A percentile compares a stretch with the other conserved stretches of the same genome.
Conservation (phyloP, 2,888 invertebrate genomes). For the Drosophila diplacantha region DNA sequence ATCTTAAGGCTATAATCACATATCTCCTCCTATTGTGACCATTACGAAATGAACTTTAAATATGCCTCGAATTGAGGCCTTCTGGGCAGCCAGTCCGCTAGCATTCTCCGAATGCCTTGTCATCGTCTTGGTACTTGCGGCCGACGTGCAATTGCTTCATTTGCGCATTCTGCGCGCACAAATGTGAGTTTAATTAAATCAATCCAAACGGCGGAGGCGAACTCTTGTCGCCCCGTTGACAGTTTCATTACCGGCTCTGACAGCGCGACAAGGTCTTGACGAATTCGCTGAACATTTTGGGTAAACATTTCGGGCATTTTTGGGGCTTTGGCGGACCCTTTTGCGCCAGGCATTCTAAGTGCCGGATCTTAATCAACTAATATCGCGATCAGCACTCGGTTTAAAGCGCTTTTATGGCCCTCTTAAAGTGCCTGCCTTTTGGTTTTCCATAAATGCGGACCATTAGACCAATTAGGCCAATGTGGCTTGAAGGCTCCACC, state of each 20-base stretch:
- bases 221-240: conserved; percentile 28
- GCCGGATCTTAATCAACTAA: conserved; percentile 51
- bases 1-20: conserved; percentile 10
- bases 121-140: conserved; percentile 30
- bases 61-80: conserved; percentile 15
- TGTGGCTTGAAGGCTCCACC: conserved; percentile 61
- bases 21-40: conserved; percentile 24
- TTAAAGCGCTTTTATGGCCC: conserved; percentile 46
- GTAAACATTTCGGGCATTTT: conserved; percentile 39
- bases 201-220: conserved; percentile 13
- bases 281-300: conserved; percentile 39
- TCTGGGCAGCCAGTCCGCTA: conserved; percentile 11
- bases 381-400: conserved; percentile 38
- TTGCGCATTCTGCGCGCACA: conserved; percentile 45
- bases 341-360: conserved; percentile 24
- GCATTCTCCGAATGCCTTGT: conserved; percentile 42
- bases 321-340: conserved; percentile 3
- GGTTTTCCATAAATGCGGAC: conserved; percentile 45
- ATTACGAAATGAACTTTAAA: conserved; percentile 49
- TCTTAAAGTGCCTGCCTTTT: conserved; percentile 38
- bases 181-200: conserved; percentile 51
- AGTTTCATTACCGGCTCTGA: conserved; percentile 52
- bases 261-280: conserved; percentile 55
- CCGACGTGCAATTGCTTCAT: conserved; percentile 43
- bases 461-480: conserved; percentile 59